phyloP scores from a whole-genome alignment of 2,113 vertebrate genomes.

The Mesembrinibis cayennensis region DNA sequence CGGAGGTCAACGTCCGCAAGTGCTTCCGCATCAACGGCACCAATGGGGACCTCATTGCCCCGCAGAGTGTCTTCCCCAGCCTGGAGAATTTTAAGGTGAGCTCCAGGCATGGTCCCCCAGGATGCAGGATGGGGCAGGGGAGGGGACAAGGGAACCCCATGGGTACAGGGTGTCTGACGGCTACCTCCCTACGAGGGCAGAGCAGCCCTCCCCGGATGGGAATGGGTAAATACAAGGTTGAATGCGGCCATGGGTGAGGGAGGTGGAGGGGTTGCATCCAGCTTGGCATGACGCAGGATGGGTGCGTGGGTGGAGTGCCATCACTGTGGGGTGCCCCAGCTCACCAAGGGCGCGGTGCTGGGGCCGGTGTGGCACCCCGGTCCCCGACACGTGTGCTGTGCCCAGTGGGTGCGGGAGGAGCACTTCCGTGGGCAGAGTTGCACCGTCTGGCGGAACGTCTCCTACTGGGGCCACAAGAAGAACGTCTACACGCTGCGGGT shows the following conservation, averaged over 20 bases:
- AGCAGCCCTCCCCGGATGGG: background rate
- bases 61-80: conserved; percentile 68
- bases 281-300: background rate
- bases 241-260: fast-evolving
- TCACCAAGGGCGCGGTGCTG: fast-evolving
- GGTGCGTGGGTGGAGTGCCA: background rate
- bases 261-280: background rate
- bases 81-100: conserved; percentile 77
- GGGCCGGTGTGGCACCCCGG: fast-evolving
- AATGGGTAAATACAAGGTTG: fast-evolving
- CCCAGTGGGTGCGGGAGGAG: conserved; percentile 73
- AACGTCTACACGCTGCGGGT: conserved; percentile 80
- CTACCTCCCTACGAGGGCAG: fast-evolving
- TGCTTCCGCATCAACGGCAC: conserved; percentile 82
- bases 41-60: conserved; percentile 45
- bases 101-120: fast-evolving
- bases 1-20: conserved; percentile 72
- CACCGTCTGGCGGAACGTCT: conserved; percentile 77
- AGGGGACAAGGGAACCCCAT: background rate
- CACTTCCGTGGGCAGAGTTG: conserved; percentile 66
- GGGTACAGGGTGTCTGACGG: background rate
- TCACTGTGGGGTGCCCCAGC: background rate
- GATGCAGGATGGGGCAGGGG: background rate
- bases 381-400: fast-evolving
- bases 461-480: conserved; percentile 72